phyloP scores from a whole-genome alignment of 2,888 invertebrate species.

The Nudaria mundana region DNA sequence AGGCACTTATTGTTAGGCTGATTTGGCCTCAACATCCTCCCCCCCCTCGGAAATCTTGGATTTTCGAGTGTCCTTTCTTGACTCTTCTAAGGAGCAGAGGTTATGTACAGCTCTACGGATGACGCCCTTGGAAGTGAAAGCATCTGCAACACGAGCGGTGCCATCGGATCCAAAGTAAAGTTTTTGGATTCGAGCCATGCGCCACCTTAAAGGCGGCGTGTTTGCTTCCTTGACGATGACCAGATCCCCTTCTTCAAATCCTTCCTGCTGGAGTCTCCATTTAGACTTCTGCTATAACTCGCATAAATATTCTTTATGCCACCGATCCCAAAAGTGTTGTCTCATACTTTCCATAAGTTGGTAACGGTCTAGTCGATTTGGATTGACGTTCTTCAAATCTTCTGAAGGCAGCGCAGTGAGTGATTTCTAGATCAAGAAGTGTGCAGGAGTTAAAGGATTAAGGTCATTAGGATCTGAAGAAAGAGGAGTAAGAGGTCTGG shows the following conservation, averaged over 20 bases:
- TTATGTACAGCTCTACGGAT: not conserved
- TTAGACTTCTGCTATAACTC: too few relatives aligned
- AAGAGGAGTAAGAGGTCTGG: conserved; percentile 4
- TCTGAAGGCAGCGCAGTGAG: not conserved
- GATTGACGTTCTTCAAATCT: not conserved
- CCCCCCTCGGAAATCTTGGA: too few relatives aligned
- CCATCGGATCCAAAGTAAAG: not conserved
- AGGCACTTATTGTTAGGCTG: too few relatives aligned
- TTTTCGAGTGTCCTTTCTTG: too few relatives aligned
- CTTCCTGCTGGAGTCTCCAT: too few relatives aligned
- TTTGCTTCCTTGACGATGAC: not conserved
- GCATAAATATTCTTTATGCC: too few relatives aligned
- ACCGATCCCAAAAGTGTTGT: too few relatives aligned
- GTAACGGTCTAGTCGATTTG: not conserved
- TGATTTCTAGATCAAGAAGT: conserved; percentile 1
- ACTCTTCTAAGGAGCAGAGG: not conserved
- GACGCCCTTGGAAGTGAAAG: not conserved
- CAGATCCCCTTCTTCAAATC: too few relatives aligned
- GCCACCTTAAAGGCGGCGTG: not conserved
- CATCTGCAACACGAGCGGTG: not conserved
- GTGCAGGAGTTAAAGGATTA: conserved; percentile 5
- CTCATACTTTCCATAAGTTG: not conserved
- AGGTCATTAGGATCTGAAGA: conserved; percentile 4
- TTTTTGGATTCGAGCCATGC: not conserved
- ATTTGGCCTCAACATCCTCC: too few relatives aligned